Conservation (phyloP, 2,797 vertebrate species). For the Cygnus olor region DNA sequence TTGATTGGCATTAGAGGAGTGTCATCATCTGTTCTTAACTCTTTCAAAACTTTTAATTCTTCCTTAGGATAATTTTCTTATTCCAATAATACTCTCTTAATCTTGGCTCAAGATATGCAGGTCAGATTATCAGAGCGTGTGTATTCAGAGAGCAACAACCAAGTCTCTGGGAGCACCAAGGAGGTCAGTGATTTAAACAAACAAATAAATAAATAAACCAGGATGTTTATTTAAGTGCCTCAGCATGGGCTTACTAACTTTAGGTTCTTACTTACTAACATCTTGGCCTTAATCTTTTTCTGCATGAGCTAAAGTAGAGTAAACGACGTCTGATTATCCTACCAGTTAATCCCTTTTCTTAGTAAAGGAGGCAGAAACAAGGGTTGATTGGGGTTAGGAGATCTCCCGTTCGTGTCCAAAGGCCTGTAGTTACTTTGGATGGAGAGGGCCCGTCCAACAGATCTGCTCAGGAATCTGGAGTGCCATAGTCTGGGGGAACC, state of each 20-base stretch:
- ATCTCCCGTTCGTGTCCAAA: background rate
- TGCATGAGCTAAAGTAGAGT: conserved; percentile 9
- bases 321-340: conserved; percentile 64
- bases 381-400: conserved; percentile 10
- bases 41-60: conserved; percentile 37
- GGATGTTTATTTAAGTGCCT: background rate
- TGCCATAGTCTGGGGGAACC: background rate
- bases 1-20: background rate
- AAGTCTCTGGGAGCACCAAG: background rate
- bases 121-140: background rate
- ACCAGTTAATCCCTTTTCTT: conserved; percentile 54
- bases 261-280: conserved; percentile 27
- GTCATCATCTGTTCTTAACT: conserved; percentile 22
- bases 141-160: background rate
- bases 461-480: background rate
- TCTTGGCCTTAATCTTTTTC: conserved; percentile 64
- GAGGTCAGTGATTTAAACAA: conserved; percentile 14
- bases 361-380: background rate
- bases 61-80: conserved; percentile 21
- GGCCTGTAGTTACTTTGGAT: background rate
- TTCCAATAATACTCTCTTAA: background rate
- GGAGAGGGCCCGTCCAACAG: accelerated
- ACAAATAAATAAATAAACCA: background rate
- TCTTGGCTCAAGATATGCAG: background rate
- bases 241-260: background rate